These are phyloP conservation scores for Alces alces DNA, from an alignment of 2,113 vertebrate genomes.

Conservation along the genomic window DNA sequence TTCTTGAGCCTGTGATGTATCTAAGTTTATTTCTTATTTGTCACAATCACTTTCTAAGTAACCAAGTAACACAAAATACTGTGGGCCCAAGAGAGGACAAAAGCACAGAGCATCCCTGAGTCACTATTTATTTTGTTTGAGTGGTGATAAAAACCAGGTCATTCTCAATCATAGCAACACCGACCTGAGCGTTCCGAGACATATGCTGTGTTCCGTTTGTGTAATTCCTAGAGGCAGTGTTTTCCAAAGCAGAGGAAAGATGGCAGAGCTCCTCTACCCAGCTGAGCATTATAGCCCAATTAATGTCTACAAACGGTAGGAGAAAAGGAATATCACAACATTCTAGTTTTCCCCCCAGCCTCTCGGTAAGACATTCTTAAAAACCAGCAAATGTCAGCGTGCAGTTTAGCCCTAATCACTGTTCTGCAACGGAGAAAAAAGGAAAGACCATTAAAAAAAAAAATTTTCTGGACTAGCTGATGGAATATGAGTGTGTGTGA, in stretches of 20 bases:
- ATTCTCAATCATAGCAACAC: constrained; percentile 15
- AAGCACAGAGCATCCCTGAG: constrained; percentile 7
- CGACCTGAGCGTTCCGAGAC: constrained; percentile 6
- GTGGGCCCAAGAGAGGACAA: constrained; percentile 22
- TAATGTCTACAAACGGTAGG: background rate
- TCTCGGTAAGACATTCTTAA: constrained; percentile 20
- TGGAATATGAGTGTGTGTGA: background rate
- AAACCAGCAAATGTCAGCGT: constrained; percentile 1
- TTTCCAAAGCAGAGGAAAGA: background rate
- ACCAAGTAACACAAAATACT: background rate
- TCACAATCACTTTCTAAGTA: constrained; percentile 49
- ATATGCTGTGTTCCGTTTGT: background rate
- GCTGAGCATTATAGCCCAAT: background rate
- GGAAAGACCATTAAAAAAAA: background rate
- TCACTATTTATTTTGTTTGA: background rate
- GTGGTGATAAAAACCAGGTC: constrained; percentile 50
- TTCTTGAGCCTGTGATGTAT: background rate
- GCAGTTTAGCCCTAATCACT: background rate
- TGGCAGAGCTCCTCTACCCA: background rate
- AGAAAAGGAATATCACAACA: background rate
- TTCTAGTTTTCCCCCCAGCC: background rate
- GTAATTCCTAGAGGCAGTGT: background rate
- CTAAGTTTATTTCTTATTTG: background rate
- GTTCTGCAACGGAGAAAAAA: constrained; percentile 8
- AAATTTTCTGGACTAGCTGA: background rate